Evolutionary conservation across 2,888 invertebrate species (phyloP).

Genomic region (Thecocarcelia acutangulata): DNA sequence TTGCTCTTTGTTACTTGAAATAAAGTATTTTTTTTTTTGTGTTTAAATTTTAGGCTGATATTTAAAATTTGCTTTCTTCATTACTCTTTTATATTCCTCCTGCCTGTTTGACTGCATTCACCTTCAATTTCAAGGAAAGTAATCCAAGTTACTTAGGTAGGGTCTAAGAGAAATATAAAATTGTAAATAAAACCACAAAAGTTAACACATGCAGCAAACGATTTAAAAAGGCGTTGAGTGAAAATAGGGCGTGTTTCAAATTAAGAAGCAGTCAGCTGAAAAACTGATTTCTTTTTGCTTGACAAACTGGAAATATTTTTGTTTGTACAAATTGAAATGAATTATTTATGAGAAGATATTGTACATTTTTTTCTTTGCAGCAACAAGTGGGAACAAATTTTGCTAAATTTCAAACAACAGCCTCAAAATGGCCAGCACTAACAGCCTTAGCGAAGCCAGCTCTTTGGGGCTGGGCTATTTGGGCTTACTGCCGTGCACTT

Average conservation of each 20-base stretch:
- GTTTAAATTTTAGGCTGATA: too few species aligned
- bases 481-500: slow-evolving; percentile 78
- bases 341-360: slow-evolving; percentile 29
- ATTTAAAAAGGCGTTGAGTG: slow-evolving; percentile 31
- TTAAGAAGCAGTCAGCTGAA: slow-evolving; percentile 81
- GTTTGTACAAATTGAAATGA: slow-evolving; percentile 4
- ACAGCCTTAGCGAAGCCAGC: slow-evolving; percentile 74
- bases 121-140: too few species aligned
- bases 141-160: too few species aligned
- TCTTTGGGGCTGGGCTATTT: slow-evolving; percentile 79
- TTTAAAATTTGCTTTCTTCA: too few species aligned
- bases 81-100: too few species aligned
- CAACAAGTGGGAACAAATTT: background rate
- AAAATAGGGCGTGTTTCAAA: slow-evolving; percentile 74
- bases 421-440: slow-evolving; percentile 77
- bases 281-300: slow-evolving; percentile 80
- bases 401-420: slow-evolving; percentile 12
- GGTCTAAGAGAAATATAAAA: background rate
- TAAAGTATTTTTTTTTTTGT: too few species aligned
- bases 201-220: background rate
- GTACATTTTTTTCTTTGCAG: slow-evolving; percentile 9
- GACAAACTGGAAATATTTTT: slow-evolving; percentile 70
- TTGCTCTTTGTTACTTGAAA: too few species aligned
- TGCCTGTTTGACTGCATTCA: too few species aligned
- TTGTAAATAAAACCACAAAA: slow-evolving; percentile 15